Base-by-base conservation (phyloP, 2,888 invertebrate species). In the Xanthorhoe designata region DNA sequence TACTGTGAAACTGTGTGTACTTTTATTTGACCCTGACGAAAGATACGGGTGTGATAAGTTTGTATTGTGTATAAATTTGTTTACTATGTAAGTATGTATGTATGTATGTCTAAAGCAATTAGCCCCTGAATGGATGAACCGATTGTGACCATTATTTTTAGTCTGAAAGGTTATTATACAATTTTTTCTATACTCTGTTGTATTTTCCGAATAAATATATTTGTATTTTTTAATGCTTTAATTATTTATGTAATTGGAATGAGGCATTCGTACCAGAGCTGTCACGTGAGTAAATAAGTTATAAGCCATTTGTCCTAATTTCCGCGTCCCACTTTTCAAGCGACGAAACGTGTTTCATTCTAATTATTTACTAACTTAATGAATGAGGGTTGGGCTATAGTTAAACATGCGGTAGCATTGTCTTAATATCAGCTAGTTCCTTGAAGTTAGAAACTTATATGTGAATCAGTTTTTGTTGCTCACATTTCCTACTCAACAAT, bases 281-380 rank as follows among this genome's bases (percentile, higher is more conserved):
- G 66, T 61, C 53, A 59, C 61, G 60, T 64, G 47, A 52, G 19
- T 64, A 51, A 38, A 53, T 64, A 54, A 51, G 50, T 58, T 58
- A 58, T 32, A 58, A 58, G 50, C 49, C 18, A 38, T 70, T 68
- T 67, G 76, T 71, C 64, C 77, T 69, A 69, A 72, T 74, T 77
- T 72, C 64, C 65, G 66, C 70, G 72, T 63, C 64, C 73, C 71
- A 72, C 61, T 75, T 75, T 71, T 70, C 42, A 54, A 45, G 51
- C 56, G 42, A 17, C 53, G 29, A 66, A 57, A 57, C 50, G 19
- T 64, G 35, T 60, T 65, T 60, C 29, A 64, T 60, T 64, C 55
- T 9, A 55, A 29, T 58, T 47, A 54, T 42, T 58, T 52, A 53
- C 32, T n/a, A 45, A 53, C 56, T 8, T 45, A 29, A 29, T 45